These are phyloP conservation scores for Neuroterus valhalla DNA, from an alignment of 1,140 invertebrate genomes.

Conservation along the genomic window DNA sequence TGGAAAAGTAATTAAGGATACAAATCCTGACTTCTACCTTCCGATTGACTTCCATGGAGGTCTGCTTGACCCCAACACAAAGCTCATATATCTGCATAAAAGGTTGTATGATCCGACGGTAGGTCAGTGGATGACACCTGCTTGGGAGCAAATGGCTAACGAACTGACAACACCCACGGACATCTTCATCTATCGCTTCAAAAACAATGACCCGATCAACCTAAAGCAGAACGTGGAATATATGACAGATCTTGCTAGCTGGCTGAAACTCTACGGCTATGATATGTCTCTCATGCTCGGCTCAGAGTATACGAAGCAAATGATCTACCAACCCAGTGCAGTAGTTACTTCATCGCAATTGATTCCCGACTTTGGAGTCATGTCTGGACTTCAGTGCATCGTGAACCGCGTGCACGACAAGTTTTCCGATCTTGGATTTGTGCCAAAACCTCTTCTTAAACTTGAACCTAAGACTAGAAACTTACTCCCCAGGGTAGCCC, in stretches of 20 bases:
- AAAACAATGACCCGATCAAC: slow-evolving; percentile 95
- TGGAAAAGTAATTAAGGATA: slow-evolving; percentile 91
- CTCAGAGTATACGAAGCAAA: slow-evolving; percentile 83
- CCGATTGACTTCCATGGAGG: slow-evolving; percentile 96
- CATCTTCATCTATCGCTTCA: slow-evolving; percentile 93
- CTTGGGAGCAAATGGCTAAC: slow-evolving; percentile 90
- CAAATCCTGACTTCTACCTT: slow-evolving; percentile 92
- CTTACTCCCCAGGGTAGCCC: slow-evolving; percentile 85
- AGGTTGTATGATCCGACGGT: slow-evolving; percentile 93
- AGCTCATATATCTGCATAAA: slow-evolving; percentile 88
- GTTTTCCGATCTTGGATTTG: slow-evolving; percentile 88
- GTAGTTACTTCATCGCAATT: slow-evolving; percentile 85
- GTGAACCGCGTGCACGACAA: slow-evolving; percentile 87
- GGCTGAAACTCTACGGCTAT: slow-evolving; percentile 92
- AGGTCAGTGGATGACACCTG: slow-evolving; percentile 96
- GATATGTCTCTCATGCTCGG: slow-evolving; percentile 90
- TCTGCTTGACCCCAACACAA: slow-evolving; percentile 87
- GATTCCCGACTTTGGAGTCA: slow-evolving; percentile 89
- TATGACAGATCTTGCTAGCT: slow-evolving; percentile 88
- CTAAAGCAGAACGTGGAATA: slow-evolving; percentile 83
- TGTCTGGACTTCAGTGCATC: slow-evolving; percentile 91
- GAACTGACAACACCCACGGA: slow-evolving; percentile 88
- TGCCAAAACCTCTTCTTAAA: slow-evolving; percentile 86
- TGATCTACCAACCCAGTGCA: slow-evolving; percentile 86
- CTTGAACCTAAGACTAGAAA: slow-evolving; percentile 89